Evolutionary conservation across 2,113 vertebrate genomes (phyloP), one percentile per base, ranked within the genome.

Genomic region (Hyaena hyaena): DNA sequence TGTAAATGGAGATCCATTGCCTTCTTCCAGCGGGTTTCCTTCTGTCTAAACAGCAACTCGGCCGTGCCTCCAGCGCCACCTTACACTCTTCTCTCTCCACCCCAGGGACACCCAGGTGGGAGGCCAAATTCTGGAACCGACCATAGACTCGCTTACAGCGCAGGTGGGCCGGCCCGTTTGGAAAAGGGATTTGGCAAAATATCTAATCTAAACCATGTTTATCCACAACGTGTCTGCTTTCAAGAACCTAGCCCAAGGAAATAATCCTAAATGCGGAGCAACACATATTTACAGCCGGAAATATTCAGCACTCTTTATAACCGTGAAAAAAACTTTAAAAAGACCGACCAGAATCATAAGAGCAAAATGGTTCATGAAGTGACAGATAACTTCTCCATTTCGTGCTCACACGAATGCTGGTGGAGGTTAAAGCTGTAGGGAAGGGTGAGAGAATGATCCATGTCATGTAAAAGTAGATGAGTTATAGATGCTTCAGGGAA

Each of bases 181-280:
- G 80, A 77, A 92, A 96, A 88, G 39, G 23, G 33, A 87, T 39
- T 95, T 89, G 79, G 79, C 68, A 58, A 82, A 82, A 43, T 6
- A 74, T 55, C 79, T 84, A 7, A 45, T 66, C 1, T 0, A 39
- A 95, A 77, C 63, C 48, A 55, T 8, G 31, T 48, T 84, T 17
- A 9, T 48, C 68, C 28, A 10, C n/a, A 23, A 3, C 61, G 33
- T 73, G 5, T n/a, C 71, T 80, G 35, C 68, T 58, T 76, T 61
- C 28, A 28, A 80, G 39, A 81, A 14, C 31, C 26, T 2, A 74
- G 23, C 39, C 48, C n/a, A 35, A 28, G 91, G 43, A 89, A 35
- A 58, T 53, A 24, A 11, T 76, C 48, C 82, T 43, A n/a, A 79
- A 9, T 19, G 48, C 35, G 31, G n/a, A 69, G 45, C 14, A 63